Base-by-base conservation (phyloP, 2,113 vertebrate species). In the Colius striatus region DNA sequence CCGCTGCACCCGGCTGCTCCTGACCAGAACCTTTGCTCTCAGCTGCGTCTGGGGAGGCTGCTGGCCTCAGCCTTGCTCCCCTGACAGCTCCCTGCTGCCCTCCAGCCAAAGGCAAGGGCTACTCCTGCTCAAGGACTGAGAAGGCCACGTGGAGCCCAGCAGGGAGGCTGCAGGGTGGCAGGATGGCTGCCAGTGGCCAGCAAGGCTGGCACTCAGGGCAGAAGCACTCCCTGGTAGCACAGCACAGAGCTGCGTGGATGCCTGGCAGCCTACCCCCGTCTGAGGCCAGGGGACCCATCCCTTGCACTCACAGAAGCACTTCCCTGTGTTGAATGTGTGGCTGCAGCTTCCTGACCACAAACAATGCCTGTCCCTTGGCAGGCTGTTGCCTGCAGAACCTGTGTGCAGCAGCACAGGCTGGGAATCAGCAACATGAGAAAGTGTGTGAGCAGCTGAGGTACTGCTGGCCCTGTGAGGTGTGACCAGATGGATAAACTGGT, bases 401-500 rank as follows among this genome's bases (percentile, higher is more conserved):
- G 26, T 9, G 16, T 7, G 19, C 65, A 34, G 22, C 7, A 62
- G 57, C 57, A 38, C 1, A 36, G 38, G 26, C 48, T 92, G 78
- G 54, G 54, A 72, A 60, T 19, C 48, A 21, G 5, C 18, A 11
- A 30, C 17, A 23, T 54, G 51, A 72, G 66, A 63, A 20, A 1
- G 5, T 12, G 11, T 11, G 43, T 20, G 63, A 84, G 34, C 29
- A 36, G 16, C 27, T 16, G 45, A 2, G 2, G 27, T 30, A n/a
- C 0, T 1, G 0, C 63, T 23, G 62, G 38, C 61, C 38, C 25
- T 41, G 43, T 16, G 19, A 36, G 19, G 4, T 2, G 4, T 8
- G 17, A 27, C 65, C 61, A 78, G 41, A 51, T 30, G 55, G 36
- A 25, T 68, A 21, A 36, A 48, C 34, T 16, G 36, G 21, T 48